phyloP scores from a whole-genome alignment of 2,113 vertebrate genomes.

The Tetraodon nigroviridis region DNA sequence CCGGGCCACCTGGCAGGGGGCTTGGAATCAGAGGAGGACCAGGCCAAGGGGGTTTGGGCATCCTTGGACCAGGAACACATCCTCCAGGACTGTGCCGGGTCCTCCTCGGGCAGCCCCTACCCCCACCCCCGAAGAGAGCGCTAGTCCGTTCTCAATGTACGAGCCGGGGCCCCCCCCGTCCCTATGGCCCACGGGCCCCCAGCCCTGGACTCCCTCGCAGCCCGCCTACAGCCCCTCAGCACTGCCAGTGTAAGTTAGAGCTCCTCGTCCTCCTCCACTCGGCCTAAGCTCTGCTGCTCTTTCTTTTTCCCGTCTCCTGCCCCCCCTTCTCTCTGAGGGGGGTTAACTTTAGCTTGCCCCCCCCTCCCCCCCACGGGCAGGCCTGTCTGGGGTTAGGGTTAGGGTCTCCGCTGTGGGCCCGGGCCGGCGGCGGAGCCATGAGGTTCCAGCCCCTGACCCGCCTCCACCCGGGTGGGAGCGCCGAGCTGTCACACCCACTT shows the following conservation, averaged over 20 bases:
- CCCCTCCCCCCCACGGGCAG: too few species aligned
- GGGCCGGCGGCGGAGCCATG: too few species aligned
- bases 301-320: too few species aligned
- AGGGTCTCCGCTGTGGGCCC: too few species aligned
- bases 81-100: constrained; percentile 43
- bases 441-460: not conserved
- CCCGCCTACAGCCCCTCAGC: constrained; percentile 88
- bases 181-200: constrained; percentile 82
- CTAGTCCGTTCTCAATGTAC: constrained; percentile 95
- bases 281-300: too few species aligned
- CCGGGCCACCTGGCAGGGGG: constrained; percentile 62
- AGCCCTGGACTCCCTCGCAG: constrained; percentile 83
- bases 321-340: too few species aligned
- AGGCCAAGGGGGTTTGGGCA: constrained; percentile 37
- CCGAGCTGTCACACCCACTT: constrained; percentile 5
- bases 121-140: constrained; percentile 80
- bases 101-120: constrained; percentile 52
- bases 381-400: too few species aligned
- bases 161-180: constrained; percentile 83
- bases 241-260: constrained; percentile 82
- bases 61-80: constrained; percentile 52
- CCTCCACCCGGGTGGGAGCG: not conserved
- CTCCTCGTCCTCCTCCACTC: too few species aligned
- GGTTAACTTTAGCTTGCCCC: too few species aligned
- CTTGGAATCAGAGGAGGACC: constrained; percentile 53